Conservation (phyloP, 2,113 vertebrate species). For the Globicephala melas region DNA sequence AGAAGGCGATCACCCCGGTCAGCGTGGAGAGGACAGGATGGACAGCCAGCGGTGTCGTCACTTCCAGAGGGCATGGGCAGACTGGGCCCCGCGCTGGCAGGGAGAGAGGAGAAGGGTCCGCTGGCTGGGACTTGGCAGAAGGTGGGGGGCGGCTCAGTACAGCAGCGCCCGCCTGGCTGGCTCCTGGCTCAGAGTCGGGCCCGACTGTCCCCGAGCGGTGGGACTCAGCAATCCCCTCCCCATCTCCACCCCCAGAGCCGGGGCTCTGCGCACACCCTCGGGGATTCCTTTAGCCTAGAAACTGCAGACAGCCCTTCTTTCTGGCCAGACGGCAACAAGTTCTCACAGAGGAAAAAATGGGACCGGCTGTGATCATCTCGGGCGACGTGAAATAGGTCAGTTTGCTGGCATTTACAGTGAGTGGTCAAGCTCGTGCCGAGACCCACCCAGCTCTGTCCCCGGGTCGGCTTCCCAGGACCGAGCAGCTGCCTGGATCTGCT, state of each 20-base stretch:
- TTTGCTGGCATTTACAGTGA: background rate
- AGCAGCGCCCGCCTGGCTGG: constrained; percentile 36
- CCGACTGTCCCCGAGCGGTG: background rate
- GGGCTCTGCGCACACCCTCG: background rate
- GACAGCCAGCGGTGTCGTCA: background rate
- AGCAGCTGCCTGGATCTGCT: background rate
- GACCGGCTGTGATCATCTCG: background rate
- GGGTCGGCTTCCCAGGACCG: background rate
- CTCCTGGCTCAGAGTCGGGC: constrained; percentile 39
- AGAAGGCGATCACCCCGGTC: background rate
- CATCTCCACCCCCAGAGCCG: background rate
- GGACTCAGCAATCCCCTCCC: background rate
- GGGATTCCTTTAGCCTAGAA: background rate
- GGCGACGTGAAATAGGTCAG: background rate
- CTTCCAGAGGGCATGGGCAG: background rate
- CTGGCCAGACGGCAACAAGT: background rate
- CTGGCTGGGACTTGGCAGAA: background rate
- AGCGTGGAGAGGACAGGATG: background rate
- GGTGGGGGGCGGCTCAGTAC: background rate
- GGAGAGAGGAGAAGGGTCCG: background rate
- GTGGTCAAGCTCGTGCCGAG: background rate
- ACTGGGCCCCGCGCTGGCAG: background rate
- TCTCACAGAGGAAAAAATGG: background rate
- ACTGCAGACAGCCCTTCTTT: background rate
- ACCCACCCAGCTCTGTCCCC: background rate